Evolutionary conservation across 2,888 invertebrate genomes (phyloP).

Genomic region (Apotomis betuletana): DNA sequence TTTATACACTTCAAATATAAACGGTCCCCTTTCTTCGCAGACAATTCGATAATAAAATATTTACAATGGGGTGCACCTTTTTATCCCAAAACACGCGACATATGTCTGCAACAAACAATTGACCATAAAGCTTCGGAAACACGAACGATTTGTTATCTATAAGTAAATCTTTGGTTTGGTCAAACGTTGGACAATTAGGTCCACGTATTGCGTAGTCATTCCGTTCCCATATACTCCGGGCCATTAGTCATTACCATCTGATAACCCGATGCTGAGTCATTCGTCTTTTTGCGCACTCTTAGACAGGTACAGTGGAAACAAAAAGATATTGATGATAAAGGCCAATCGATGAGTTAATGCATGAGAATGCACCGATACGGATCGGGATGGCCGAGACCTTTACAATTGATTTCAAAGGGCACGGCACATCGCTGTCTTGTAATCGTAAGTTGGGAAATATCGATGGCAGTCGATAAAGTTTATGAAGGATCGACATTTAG

Average conservation of each 20-base stretch:
- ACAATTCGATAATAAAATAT: conserved; percentile 35
- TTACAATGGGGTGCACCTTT: conserved; percentile 34
- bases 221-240: conserved; percentile 54
- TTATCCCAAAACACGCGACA: conserved; percentile 37
- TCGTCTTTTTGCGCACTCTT: conserved; percentile 64
- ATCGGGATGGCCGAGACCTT: conserved; percentile 41
- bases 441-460: conserved; percentile 19
- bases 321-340: conserved; percentile 52
- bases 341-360: conserved; percentile 52
- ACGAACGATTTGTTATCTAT: conserved; percentile 56
- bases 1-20: conserved; percentile 34
- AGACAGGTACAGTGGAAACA: conserved; percentile 45
- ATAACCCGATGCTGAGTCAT: conserved; percentile 63
- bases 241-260: conserved; percentile 65
- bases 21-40: conserved; percentile 28
- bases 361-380: conserved; percentile 44
- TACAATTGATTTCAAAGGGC: conserved; percentile 39
- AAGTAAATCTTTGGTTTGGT: conserved; percentile 52
- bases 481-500: conserved; percentile 25
- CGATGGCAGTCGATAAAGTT: conserved; percentile 19
- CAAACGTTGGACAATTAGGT: conserved; percentile 62
- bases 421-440: conserved; percentile 28
- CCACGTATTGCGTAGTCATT: conserved; percentile 62
- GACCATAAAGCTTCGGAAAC: conserved; percentile 45
- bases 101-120: conserved; percentile 44